Base-by-base conservation (phyloP, 2,888 invertebrate genomes). In the Drosophila setosimentum region DNA sequence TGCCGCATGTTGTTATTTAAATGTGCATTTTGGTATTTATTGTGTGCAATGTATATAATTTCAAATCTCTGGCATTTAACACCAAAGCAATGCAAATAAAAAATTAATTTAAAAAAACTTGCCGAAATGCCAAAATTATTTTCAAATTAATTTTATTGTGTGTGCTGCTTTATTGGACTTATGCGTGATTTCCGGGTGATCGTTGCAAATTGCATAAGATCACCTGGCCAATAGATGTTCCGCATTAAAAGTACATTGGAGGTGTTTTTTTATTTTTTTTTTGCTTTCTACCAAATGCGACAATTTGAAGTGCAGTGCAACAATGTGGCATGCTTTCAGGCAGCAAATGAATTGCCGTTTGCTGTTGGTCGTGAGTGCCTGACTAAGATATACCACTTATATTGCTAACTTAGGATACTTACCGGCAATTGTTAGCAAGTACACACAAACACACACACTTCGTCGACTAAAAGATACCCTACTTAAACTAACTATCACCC, bases 101-200 rank as follows among this genome's bases (percentile, higher is more conserved):
- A 58, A 48, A 24, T 32, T 35, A 2, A 16, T 8, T 13, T 10
- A 7, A 55, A 35, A 53, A 8, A 13, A 21, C 45, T 13, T 42
- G 61, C 45, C 57, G 54, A 71, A 76, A 63, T 65, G 57, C 53
- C 50, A 55, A 67, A 68, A 55, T 51, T 3, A 73, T 53, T 69
- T 53, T 59, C 55, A 63, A 81, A 78, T 73, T 73, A 62, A 67
- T 81, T 62, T 80, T 53, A 68, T 65, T 76, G 29, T 69, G 60
- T 50, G 62, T 70, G 45, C 69, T 68, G 63, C 49, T 74, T 83
- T 68, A 76, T 87, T 68, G 66, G 29, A 53, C 65, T 83, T n/a
- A 50, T 74, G 87, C 73, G 80, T 82, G 87, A 66, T 68, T 83
- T 83, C 83, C 83, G 72, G 67, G 75, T 58, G 50, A 60, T 49